Conservation (phyloP, 2,797 vertebrate genomes). For the Schizopygopsis malacanthus region DNA sequence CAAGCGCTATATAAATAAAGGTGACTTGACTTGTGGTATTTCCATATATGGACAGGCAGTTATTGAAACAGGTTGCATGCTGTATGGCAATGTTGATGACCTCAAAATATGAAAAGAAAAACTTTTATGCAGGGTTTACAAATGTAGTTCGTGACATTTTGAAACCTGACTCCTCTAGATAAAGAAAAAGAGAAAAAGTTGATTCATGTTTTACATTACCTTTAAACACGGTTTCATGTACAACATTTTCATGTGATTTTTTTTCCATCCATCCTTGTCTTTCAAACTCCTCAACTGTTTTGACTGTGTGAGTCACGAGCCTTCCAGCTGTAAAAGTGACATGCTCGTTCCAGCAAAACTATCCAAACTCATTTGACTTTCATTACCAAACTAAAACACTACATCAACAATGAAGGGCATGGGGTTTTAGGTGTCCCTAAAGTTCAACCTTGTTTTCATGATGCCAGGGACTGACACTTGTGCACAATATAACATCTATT, state of each 20-base stretch:
- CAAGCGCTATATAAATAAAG: too few relatives aligned
- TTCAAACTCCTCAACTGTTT: not conserved
- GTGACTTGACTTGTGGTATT: not conserved
- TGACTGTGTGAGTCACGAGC: not conserved
- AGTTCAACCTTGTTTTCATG: not conserved
- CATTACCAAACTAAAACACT: not conserved
- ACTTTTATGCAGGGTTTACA: not conserved
- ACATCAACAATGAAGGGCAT: not conserved
- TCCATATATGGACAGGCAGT: constrained; percentile 9
- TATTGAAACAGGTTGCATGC: not conserved
- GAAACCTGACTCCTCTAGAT: not conserved
- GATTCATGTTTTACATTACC: not conserved
- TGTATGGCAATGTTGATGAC: not conserved
- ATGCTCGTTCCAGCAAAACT: not conserved
- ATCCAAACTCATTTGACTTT: constrained; percentile 1
- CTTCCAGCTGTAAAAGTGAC: not conserved
- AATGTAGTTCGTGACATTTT: not conserved
- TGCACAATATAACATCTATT: not conserved
- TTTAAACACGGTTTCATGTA: not conserved
- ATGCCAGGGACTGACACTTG: not conserved
- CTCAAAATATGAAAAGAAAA: not conserved
- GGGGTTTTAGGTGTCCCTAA: not conserved
- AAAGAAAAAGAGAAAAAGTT: not conserved
- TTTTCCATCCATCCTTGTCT: not conserved
- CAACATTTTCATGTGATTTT: not conserved